Base-by-base conservation (phyloP, 37 sponge, comb jelly and placozoan genomes). In the Chondrosia reniformis region DNA sequence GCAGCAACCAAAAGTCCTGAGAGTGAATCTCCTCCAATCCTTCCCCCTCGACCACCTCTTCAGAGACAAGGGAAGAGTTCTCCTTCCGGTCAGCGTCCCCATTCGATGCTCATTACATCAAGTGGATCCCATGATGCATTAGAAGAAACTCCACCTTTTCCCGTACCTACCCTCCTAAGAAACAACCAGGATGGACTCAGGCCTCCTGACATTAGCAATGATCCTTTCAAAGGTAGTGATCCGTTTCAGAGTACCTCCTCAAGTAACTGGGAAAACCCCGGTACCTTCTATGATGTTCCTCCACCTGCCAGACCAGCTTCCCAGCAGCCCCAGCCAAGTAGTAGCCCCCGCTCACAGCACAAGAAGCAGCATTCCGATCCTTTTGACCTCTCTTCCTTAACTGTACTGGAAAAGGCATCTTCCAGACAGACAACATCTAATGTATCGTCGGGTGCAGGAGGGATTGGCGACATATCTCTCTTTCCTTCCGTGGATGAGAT, bases 251-350 rank as follows among this genome's bases (percentile, higher is more conserved):
- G 22, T 1, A 46, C 32, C 13, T n/a, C 81, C 21, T n/a, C n/a
- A n/a, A 22, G 12, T 19, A 63, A 76, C 36, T 87, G 83, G 83
- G 72, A 72, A 28, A 74, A 87, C 31, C 78, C 83, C 0, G 24
- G 28, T 19, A 74, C 79, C 0, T 63, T 87, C 3, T 87, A 87
- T 24, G 87, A 87, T 45, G 32, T 33, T 0, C 83, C 83, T 8
- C 79, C 59, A 3, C 55, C 64, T 0, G 12, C 56, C 8, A 22
- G n/a, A 21, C 19, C 6, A 27, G 25, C 37, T 10, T 4, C 15
- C 4, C 38, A n/a, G 5, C 40, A 38, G 27, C 13, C 22, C 7
- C 36, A 30, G 55, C 17, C 56, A 76, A 5, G 15, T 1, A 22
- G 24, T 34, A 57, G 24, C 22, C 42, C 44, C 28, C 38, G 40